A percentile compares a stretch with the other conserved stretches of the same genome.
Conservation (phyloP, 2,797 vertebrate species). For the Sebastes goodei region DNA sequence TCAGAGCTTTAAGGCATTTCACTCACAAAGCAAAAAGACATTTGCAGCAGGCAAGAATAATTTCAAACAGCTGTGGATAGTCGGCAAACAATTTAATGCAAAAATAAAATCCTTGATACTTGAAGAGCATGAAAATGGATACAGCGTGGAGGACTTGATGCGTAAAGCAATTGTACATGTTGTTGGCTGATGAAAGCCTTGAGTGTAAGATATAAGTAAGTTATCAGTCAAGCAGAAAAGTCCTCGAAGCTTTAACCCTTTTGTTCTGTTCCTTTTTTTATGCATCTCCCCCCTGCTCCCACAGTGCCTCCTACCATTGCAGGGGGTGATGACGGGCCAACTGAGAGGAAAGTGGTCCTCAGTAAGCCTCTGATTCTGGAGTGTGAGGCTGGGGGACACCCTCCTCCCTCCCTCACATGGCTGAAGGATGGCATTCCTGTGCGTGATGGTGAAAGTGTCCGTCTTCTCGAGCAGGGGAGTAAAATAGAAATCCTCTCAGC, state of each 20-base stretch:
- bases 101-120: background rate
- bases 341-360: slow-evolving; percentile 87
- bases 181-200: slow-evolving; percentile 8
- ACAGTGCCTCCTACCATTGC: slow-evolving; percentile 92
- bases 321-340: slow-evolving; percentile 76
- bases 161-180: slow-evolving; percentile 9
- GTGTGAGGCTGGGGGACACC: slow-evolving; percentile 92
- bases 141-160: background rate
- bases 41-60: slow-evolving; percentile 26
- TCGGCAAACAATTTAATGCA: background rate
- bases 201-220: background rate
- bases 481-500: slow-evolving; percentile 86
- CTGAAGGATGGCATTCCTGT: slow-evolving; percentile 91
- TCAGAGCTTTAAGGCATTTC: slow-evolving; percentile 13
- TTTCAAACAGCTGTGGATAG: slow-evolving; percentile 27
- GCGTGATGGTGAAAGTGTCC: slow-evolving; percentile 80
- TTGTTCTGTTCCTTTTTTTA: background rate
- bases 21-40: slow-evolving; percentile 15
- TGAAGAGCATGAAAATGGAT: background rate
- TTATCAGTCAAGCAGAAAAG: background rate
- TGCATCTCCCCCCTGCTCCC: background rate
- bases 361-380: slow-evolving; percentile 85
- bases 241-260: background rate
- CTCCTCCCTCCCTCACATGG: slow-evolving; percentile 92
- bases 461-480: slow-evolving; percentile 86